These are phyloP conservation scores for Ia io DNA, from an alignment of 2,113 vertebrate genomes.

Conservation along the genomic window DNA sequence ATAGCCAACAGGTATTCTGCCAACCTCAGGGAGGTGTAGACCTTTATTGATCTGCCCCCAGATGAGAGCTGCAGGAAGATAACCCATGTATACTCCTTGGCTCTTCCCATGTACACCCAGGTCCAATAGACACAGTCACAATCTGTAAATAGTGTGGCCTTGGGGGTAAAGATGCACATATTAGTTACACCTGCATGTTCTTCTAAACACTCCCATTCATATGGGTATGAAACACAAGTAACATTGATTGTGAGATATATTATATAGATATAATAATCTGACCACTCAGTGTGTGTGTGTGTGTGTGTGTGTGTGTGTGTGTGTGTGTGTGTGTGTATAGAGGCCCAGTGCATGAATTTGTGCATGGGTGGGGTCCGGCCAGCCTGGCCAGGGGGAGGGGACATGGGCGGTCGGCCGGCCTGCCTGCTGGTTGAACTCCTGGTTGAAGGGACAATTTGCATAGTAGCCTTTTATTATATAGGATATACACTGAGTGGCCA, in stretches of 20 bases:
- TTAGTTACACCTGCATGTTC: conserved; percentile 20
- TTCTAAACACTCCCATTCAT: conserved; percentile 1
- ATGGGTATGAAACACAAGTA: conserved; percentile 29
- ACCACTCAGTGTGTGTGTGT: too few species aligned
- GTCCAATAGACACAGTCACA: background rate
- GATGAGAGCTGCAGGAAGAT: background rate
- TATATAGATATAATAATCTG: too few species aligned
- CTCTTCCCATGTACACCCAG: background rate
- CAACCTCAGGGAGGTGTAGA: background rate
- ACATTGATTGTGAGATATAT: conserved; percentile 1
- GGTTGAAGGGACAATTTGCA: too few species aligned
- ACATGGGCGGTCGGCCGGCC: too few species aligned
- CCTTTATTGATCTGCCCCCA: background rate
- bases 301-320: too few species aligned
- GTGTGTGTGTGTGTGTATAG: too few species aligned
- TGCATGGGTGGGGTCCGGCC: too few species aligned
- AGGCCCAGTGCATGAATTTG: too few species aligned
- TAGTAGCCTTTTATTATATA: too few species aligned
- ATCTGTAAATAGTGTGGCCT: background rate
- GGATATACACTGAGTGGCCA: too few species aligned
- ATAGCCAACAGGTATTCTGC: background rate
- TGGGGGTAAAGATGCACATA: conserved; percentile 38
- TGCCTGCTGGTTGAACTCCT: too few species aligned
- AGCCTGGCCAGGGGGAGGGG: too few species aligned
- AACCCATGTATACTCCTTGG: background rate